Conservation (phyloP, 2,797 vertebrate genomes). For the Etheostoma perlongum region DNA sequence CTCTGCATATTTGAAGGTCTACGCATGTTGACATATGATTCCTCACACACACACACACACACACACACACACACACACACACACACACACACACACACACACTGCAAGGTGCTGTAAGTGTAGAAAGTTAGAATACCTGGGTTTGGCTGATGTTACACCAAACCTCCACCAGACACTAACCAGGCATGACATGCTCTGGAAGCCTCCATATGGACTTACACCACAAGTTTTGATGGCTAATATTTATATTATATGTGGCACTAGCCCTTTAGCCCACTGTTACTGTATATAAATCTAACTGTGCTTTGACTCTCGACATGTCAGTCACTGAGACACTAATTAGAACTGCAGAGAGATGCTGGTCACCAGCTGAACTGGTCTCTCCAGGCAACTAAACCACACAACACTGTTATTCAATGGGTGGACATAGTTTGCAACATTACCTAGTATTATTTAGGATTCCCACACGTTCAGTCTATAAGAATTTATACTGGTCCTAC, state of each 20-base stretch:
- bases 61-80: slow-evolving; percentile 26
- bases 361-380: slow-evolving; percentile 60
- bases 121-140: slow-evolving; percentile 1
- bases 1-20: background rate
- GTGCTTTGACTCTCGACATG: background rate
- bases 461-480: slow-evolving; percentile 60
- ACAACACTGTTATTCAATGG: slow-evolving; percentile 13
- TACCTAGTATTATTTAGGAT: slow-evolving; percentile 37
- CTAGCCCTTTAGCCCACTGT: background rate
- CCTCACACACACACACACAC: slow-evolving; percentile 23
- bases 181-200: slow-evolving; percentile 10
- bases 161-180: slow-evolving; percentile 5
- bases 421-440: slow-evolving; percentile 41
- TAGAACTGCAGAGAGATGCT: slow-evolving; percentile 9
- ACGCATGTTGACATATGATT: slow-evolving; percentile 17
- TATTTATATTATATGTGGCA: slow-evolving; percentile 2
- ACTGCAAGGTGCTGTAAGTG: background rate
- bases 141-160: slow-evolving; percentile 36
- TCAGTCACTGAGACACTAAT: slow-evolving; percentile 4
- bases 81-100: slow-evolving; percentile 24
- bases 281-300: background rate
- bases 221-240: slow-evolving; percentile 9
- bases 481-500: slow-evolving; percentile 77
- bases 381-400: slow-evolving; percentile 42
- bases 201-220: background rate